Percentiles rank a stretch among this genome's conserved stretches.
These are phyloP conservation scores for Meloidogyne floridensis DNA, from an alignment of 1,140 invertebrate genomes.

Conservation along the genomic window DNA sequence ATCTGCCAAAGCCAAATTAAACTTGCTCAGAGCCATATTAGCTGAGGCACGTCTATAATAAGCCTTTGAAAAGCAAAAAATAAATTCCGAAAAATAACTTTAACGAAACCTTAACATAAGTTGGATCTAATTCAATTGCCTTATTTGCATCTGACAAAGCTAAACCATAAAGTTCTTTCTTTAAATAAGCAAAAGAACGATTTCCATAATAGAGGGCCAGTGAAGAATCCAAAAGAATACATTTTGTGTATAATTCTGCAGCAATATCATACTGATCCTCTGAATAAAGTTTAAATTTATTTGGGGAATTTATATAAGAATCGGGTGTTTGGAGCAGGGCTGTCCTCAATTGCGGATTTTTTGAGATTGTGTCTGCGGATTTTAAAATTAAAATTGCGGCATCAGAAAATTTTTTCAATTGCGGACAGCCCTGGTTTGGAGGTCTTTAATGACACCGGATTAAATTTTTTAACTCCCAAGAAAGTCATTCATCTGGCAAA, in stretches of 20 bases:
- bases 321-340: neutral
- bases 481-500: no score
- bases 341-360: no score
- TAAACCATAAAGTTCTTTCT: constrained; percentile 68
- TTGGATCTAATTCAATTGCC: constrained; percentile 68
- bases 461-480: no score
- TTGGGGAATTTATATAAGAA: neutral
- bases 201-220: constrained; percentile 81
- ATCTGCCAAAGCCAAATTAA: constrained; percentile 91
- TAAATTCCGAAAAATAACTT: constrained; percentile 73
- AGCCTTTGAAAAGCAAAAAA: constrained; percentile 44
- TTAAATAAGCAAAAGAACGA: constrained; percentile 89
- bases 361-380: neutral
- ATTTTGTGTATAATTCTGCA: constrained; percentile 85
- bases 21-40: constrained; percentile 95
- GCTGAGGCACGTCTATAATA: constrained; percentile 88
- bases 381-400: no score
- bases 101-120: constrained; percentile 31
- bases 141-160: constrained; percentile 86
- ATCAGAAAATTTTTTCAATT: no score
- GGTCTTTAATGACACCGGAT: no score
- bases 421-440: no score
- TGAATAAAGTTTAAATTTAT: constrained; percentile 68
- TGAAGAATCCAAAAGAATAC: constrained; percentile 81
- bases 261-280: constrained; percentile 86